phyloP scores from a whole-genome alignment of 2,113 vertebrate species.

The Varanus komodoensis region DNA sequence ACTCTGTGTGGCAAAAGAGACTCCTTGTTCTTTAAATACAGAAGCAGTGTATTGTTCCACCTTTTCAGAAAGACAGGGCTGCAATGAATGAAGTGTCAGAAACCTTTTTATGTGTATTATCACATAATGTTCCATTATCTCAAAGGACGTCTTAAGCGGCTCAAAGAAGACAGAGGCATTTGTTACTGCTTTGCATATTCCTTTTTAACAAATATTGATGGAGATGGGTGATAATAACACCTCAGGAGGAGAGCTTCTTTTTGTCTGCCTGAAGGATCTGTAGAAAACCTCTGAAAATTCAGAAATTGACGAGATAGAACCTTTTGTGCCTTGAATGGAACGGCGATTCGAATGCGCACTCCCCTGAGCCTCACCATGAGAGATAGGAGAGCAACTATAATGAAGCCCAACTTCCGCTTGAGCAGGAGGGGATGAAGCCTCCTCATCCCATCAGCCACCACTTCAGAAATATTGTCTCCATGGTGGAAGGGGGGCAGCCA shows the following conservation, averaged over 20 bases:
- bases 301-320: slow-evolving; percentile 47
- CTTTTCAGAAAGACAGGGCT: slow-evolving; percentile 54
- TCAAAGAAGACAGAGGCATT: slow-evolving; percentile 45
- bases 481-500: background rate
- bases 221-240: slow-evolving; percentile 55
- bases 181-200: slow-evolving; percentile 55
- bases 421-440: background rate
- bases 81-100: slow-evolving; percentile 45
- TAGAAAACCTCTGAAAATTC: slow-evolving; percentile 50
- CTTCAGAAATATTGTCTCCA: background rate
- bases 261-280: slow-evolving; percentile 48
- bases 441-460: background rate
- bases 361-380: background rate
- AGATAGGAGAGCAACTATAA: background rate
- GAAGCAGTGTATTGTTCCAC: slow-evolving; percentile 37
- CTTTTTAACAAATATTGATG: slow-evolving; percentile 54
- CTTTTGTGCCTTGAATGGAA: slow-evolving; percentile 34
- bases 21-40: slow-evolving; percentile 59
- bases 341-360: background rate
- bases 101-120: slow-evolving; percentile 57
- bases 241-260: slow-evolving; percentile 48
- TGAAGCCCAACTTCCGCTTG: background rate
- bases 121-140: slow-evolving; percentile 61
- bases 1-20: slow-evolving; percentile 38
- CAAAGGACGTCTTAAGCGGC: slow-evolving; percentile 39